Percentiles rank a stretch among this genome's conserved stretches.
Conservation (phyloP, 2,797 vertebrate species). For the Hemibagrus guttatus region DNA sequence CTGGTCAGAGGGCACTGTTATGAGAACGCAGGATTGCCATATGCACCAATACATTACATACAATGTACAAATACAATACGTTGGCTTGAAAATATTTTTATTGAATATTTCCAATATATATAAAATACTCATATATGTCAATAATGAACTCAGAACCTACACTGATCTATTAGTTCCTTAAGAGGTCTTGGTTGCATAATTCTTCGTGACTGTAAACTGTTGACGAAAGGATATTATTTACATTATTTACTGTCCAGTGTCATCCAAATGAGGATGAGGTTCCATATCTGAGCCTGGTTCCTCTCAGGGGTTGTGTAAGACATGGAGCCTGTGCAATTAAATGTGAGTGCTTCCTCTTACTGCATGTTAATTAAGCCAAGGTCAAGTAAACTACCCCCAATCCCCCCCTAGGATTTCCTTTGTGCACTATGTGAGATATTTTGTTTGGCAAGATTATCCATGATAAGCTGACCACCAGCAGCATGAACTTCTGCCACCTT, state of each 20-base stretch:
- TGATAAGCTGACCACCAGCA: constrained; percentile 61
- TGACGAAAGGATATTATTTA: too few species aligned
- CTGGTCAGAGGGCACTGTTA: constrained; percentile 43
- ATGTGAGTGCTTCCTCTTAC: not conserved
- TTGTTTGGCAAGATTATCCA: constrained; percentile 11
- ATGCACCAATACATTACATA: not conserved
- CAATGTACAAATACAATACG: too few species aligned
- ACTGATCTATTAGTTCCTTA: too few species aligned
- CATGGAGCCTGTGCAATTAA: not conserved
- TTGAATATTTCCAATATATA: too few species aligned
- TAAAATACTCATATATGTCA: too few species aligned
- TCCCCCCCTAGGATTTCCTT: not conserved
- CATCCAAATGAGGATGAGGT: too few species aligned
- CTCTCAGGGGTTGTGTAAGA: too few species aligned
- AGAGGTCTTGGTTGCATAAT: too few species aligned
- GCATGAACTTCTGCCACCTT: constrained; percentile 52
- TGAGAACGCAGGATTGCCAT: constrained; percentile 27
- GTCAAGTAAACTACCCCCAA: not conserved
- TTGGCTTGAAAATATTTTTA: not conserved
- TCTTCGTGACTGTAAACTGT: too few species aligned
- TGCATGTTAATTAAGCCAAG: constrained; percentile 9
- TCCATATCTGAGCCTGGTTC: too few species aligned
- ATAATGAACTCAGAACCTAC: too few species aligned
- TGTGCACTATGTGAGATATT: constrained; percentile 22
- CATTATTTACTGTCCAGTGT: too few species aligned